Conservation (phyloP, 2,888 invertebrate genomes). For the Adelphocoris suturalis region DNA sequence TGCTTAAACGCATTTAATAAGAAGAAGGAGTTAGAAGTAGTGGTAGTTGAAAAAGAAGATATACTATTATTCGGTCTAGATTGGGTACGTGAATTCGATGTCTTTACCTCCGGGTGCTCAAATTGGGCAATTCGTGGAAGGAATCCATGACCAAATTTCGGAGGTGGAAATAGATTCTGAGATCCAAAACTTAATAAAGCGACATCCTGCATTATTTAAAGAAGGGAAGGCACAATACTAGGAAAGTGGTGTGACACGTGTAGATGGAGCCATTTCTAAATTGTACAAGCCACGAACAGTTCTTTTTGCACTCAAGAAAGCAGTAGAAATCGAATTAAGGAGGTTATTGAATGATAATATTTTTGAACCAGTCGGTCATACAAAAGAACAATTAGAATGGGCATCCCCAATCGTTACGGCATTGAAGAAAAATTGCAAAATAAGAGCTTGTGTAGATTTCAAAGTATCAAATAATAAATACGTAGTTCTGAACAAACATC, state of each 20-base stretch:
- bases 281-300: conserved; percentile 39
- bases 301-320: conserved; percentile 29
- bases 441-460: background rate
- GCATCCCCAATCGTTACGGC: no score
- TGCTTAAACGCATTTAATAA: background rate
- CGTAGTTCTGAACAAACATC: conserved; percentile 23
- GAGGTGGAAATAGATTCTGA: no score
- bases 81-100: conserved; percentile 37
- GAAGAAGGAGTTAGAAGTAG: background rate
- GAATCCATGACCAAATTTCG: no score
- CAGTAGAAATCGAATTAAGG: conserved; percentile 14
- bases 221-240: background rate
- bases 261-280: conserved; percentile 8
- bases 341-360: background rate
- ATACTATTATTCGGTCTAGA: conserved; percentile 32
- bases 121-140: background rate
- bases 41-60: conserved; percentile 19
- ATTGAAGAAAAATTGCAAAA: background rate
- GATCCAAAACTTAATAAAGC: background rate
- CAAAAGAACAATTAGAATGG: no score
- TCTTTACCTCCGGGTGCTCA: conserved; percentile 40
- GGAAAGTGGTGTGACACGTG: background rate
- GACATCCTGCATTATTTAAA: background rate
- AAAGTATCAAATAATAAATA: conserved; percentile 11
- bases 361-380: no score